Evolutionary conservation across 1,140 invertebrate genomes (phyloP).

Genomic region (Heliothis subflexa): DNA sequence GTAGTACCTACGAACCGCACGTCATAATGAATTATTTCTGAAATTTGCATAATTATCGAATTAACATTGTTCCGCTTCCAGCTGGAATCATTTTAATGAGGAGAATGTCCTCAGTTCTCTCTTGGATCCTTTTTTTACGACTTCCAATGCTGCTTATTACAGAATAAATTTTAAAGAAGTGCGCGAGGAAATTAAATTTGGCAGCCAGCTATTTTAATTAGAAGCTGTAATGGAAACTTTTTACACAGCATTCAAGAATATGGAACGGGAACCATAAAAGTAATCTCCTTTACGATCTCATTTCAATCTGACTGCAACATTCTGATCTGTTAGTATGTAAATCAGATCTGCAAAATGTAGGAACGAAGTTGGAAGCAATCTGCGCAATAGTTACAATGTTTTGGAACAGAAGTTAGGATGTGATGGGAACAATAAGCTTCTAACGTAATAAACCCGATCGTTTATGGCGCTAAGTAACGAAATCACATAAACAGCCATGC

Average conservation of each 20-base stretch:
- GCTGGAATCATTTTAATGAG: slow-evolving; percentile 54
- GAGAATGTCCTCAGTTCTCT: slow-evolving; percentile 46
- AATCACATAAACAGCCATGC: too few species aligned
- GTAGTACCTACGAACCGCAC: slow-evolving; percentile 19
- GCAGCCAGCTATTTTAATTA: slow-evolving; percentile 48
- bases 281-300: slow-evolving; percentile 38
- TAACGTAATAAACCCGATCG: background rate
- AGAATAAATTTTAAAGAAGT: slow-evolving; percentile 52
- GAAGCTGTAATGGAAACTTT: slow-evolving; percentile 41
- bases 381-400: background rate
- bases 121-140: slow-evolving; percentile 50
- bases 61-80: slow-evolving; percentile 60
- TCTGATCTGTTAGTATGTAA: slow-evolving; percentile 33
- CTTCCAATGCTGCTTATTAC: slow-evolving; percentile 50
- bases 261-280: slow-evolving; percentile 25
- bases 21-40: slow-evolving; percentile 55
- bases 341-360: slow-evolving; percentile 11
- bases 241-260: slow-evolving; percentile 37
- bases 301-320: slow-evolving; percentile 34
- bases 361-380: background rate
- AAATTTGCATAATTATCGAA: slow-evolving; percentile 60
- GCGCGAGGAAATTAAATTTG: slow-evolving; percentile 45
- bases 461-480: too few species aligned
- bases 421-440: background rate
- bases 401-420: background rate